A percentile compares a stretch with the other conserved stretches of the same genome.
phyloP scores from a whole-genome alignment of 2,888 invertebrate genomes.

The Mythimna loreyi region DNA sequence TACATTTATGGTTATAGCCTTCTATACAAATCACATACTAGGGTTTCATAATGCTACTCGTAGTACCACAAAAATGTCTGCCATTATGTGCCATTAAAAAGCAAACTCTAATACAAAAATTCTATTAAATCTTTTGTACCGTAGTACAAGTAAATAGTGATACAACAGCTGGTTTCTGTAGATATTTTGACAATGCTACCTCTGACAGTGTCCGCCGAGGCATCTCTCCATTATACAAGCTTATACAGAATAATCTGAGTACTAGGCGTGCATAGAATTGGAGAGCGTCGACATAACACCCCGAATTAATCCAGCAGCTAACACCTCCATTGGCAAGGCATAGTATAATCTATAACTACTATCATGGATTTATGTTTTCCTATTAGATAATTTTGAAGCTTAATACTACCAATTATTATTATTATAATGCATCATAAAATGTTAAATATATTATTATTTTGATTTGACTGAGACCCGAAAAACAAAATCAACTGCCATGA shows the following conservation, averaged over 20 bases:
- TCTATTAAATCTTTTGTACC: not conserved
- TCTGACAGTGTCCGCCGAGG: not conserved
- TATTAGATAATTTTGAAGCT: not conserved
- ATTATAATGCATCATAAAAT: too few species aligned
- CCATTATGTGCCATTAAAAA: too few species aligned
- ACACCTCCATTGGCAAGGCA: conserved; percentile 26
- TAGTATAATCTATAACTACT: conserved; percentile 5
- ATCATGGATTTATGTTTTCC: conserved; percentile 3
- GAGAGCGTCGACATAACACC: conserved; percentile 25
- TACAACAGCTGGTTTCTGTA: not conserved
- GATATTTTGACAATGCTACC: not conserved
- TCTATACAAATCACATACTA: too few species aligned
- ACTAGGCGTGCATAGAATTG: not conserved
- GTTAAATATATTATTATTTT: too few species aligned
- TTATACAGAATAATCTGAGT: not conserved
- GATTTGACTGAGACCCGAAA: too few species aligned
- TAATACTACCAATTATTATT: too few species aligned
- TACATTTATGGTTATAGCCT: too few species aligned
- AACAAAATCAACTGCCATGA: too few species aligned
- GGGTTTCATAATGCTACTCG: too few species aligned
- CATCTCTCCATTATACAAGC: not conserved
- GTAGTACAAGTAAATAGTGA: not conserved
- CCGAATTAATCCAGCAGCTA: conserved; percentile 40
- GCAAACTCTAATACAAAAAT: not conserved
- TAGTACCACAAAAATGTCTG: too few species aligned